A percentile compares a stretch with the other conserved stretches of the same genome.
These are phyloP conservation scores for Leucopternis melanops DNA, from an alignment of 2,113 vertebrate genomes.

Conservation along the genomic window DNA sequence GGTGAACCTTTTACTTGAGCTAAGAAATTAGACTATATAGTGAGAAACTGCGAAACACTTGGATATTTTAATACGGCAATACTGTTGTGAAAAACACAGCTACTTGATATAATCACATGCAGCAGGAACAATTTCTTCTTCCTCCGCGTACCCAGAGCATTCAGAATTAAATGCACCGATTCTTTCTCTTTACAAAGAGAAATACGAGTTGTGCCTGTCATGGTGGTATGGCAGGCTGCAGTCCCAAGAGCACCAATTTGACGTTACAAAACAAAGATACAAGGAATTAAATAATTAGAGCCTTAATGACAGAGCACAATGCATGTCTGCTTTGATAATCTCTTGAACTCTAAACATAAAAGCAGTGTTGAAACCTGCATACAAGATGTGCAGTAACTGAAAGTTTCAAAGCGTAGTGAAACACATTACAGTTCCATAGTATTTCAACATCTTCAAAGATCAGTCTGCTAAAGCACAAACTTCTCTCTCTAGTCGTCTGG, in stretches of 20 bases:
- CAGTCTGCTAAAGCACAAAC: background rate
- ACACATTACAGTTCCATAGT: background rate
- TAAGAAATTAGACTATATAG: background rate
- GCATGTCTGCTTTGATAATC: background rate
- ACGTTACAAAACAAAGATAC: background rate
- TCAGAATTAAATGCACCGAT: rapidly evolving
- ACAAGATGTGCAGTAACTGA: background rate
- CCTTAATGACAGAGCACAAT: background rate
- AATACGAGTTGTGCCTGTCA: background rate
- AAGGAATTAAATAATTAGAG: background rate
- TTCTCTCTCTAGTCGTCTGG: background rate
- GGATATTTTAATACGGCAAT: background rate
- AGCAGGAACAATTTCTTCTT: background rate
- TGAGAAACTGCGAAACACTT: background rate
- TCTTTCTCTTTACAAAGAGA: background rate
- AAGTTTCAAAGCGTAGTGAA: background rate
- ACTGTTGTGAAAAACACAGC: background rate
- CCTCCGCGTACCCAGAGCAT: background rate
- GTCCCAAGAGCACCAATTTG: background rate
- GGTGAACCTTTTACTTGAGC: background rate
- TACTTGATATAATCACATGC: rapidly evolving
- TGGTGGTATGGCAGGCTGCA: background rate
- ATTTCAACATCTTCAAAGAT: background rate
- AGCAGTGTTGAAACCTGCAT: background rate
- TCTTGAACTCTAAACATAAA: background rate